Conservation (phyloP, 2,888 invertebrate species). For the Meiosimyza platycephala region DNA sequence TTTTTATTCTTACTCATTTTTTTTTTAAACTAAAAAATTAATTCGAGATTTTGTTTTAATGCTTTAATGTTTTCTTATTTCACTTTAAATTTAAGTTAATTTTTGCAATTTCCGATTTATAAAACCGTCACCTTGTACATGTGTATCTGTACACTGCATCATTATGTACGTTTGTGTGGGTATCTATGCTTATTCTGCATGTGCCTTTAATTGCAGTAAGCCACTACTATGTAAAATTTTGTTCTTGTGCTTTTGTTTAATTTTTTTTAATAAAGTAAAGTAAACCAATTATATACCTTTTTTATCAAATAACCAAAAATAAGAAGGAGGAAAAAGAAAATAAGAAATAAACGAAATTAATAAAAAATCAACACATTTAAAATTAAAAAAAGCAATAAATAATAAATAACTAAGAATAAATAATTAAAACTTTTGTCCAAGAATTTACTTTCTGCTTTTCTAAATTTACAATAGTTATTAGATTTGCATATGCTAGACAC, state of each 20-base stretch:
- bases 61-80: no score
- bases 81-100: no score
- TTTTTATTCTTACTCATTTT: background rate
- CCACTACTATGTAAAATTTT: constrained; percentile 4
- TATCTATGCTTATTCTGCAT: constrained; percentile 15
- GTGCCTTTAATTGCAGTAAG: constrained; percentile 7
- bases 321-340: constrained; percentile 40
- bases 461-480: no score
- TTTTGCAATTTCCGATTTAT: no score
- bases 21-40: constrained; percentile 45
- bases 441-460: no score
- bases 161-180: background rate
- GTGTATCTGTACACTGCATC: background rate
- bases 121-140: constrained; percentile 18
- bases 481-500: no score
- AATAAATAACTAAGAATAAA: constrained; percentile 27
- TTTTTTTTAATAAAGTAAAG: constrained; percentile 27
- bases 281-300: constrained; percentile 42
- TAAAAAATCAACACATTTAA: constrained; percentile 46
- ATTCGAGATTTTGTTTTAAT: constrained; percentile 51
- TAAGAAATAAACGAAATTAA: constrained; percentile 51
- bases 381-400: constrained; percentile 33
- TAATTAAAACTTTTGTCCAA: constrained; percentile 23
- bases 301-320: constrained; percentile 49
- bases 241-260: constrained; percentile 23